Evolutionary conservation across 1,140 invertebrate species (phyloP).

Genomic region (Caenorhabditis briggsae): DNA sequence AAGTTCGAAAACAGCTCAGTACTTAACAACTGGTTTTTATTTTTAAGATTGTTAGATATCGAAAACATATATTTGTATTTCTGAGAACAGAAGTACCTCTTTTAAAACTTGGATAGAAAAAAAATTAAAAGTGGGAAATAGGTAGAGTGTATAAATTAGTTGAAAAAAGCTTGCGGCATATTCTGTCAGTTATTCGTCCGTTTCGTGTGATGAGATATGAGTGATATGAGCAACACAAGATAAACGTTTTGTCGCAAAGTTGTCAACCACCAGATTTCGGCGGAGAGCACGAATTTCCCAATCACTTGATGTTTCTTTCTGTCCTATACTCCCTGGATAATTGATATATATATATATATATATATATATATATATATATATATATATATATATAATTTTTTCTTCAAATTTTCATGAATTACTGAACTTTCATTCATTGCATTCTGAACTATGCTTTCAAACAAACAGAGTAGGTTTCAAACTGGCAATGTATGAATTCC

Average conservation of each 20-base stretch:
- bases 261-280: not conserved
- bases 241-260: constrained; percentile 54
- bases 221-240: constrained; percentile 55
- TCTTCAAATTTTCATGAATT: no score
- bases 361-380: not conserved
- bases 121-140: not conserved
- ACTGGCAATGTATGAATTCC: no score
- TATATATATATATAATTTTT: not conserved
- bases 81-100: no score
- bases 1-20: no score
- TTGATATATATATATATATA: not conserved
- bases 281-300: constrained; percentile 2
- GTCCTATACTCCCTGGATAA: not conserved
- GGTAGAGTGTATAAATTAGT: no score
- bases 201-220: constrained; percentile 50
- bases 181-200: constrained; percentile 41
- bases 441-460: not conserved
- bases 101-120: not conserved
- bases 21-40: no score
- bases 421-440: no score
- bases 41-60: no score
- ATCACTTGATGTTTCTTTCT: constrained; percentile 34
- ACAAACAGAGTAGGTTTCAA: not conserved
- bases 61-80: no score
- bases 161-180: not conserved